Evolutionary conservation across 1,140 invertebrate genomes (phyloP), one percentile per base, ranked within the genome.

Genomic region (Drosophila sp.): DNA sequence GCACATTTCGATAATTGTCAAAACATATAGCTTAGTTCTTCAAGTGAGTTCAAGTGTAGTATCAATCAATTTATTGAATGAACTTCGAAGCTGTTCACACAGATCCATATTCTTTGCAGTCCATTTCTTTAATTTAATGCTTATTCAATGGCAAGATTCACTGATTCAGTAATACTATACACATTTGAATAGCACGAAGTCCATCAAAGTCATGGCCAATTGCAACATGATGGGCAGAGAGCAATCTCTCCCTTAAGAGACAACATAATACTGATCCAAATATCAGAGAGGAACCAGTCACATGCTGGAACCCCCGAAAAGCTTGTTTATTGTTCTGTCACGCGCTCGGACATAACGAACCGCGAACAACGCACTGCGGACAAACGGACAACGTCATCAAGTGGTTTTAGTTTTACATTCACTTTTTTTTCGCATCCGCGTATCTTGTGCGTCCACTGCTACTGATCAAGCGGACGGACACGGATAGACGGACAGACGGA

Each of bases 341-440:
- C 81, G 81, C 67, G 80, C 75, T 65, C 43, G 67, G 65, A 53
- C 66, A 36, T 29, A 41, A 51, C 29, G 48, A 51, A 32, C 25
- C 32, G n/a, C 48, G 32, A 36, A 16, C 25, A 50, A 32, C 27
- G 27, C 27, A 50, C 13, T 7, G 50, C 50, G 54, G 51, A 43
- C 61, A 40, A 32, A 54, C 59, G 74, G 73, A 62, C 81, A 86
- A 76, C 82, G 82, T 86, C 81, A 87, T 87, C 78, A 59, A 87
- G 81, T 86, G 62, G 77, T 75, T 64, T 66, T 67, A 64, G 62
- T 59, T 72, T 82, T 82, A 86, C 81, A 86, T 86, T 86, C 81
- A 86, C 82, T 87, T 84, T 82, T 76, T 72, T 72, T 81, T 87
- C 81, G 81, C 81, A 84, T 84, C 81, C 81, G 81, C 82, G 73